A percentile compares a stretch with the other conserved stretches of the same genome.
Conservation (phyloP, 2,888 invertebrate genomes). For the Gortyna flavago region DNA sequence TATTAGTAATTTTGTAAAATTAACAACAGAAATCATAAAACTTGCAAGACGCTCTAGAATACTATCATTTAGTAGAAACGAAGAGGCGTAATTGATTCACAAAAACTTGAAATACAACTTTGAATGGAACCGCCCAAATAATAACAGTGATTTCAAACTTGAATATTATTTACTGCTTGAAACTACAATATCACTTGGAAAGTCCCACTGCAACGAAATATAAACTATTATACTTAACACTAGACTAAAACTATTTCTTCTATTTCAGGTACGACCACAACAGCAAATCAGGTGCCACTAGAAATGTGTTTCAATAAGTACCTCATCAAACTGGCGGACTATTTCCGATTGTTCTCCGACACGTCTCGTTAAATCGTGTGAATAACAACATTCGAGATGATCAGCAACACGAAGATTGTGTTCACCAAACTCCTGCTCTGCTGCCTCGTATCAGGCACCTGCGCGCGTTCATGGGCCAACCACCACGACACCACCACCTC, state of each 20-base stretch:
- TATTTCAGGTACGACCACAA: slow-evolving; percentile 78
- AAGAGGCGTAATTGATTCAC: neutral
- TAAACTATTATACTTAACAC: neutral
- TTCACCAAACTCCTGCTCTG: slow-evolving; percentile 85
- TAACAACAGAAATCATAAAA: slow-evolving; percentile 22
- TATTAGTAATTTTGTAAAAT: slow-evolving; percentile 40
- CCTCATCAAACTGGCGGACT: slow-evolving; percentile 84
- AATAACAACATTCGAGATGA: slow-evolving; percentile 77
- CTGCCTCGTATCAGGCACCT: slow-evolving; percentile 78
- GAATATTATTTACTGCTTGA: neutral
- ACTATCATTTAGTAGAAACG: neutral
- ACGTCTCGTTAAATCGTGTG: slow-evolving; percentile 75
- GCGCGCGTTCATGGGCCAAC: slow-evolving; percentile 88
- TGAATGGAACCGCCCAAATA: neutral
- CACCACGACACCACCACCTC: slow-evolving; percentile 89
- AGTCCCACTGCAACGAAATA: neutral
- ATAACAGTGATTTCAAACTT: neutral
- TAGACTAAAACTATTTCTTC: slow-evolving; percentile 37
- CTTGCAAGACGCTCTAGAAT: neutral
- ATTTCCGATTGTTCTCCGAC: slow-evolving; percentile 80
- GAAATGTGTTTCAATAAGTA: slow-evolving; percentile 88
- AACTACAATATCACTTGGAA: neutral
- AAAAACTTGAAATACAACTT: neutral
- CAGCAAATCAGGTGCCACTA: slow-evolving; percentile 68
- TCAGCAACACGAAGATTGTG: slow-evolving; percentile 83